Evolutionary conservation across 2,888 invertebrate species (phyloP), one percentile per base, ranked within the genome.

Genomic region (Mythimna pallens): DNA sequence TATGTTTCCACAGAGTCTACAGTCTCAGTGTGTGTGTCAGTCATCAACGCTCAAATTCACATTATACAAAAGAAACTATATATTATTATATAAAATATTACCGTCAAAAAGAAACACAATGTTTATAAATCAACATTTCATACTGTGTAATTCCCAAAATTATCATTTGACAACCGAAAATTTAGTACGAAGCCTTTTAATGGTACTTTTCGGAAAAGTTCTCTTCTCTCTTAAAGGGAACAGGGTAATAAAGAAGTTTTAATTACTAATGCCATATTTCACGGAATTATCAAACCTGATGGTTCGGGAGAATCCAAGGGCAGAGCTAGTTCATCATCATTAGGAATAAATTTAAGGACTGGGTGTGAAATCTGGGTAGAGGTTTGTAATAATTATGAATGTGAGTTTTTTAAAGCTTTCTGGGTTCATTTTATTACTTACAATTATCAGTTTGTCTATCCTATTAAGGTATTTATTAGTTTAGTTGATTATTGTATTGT

Each of bases 231-330:
- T 65, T 71, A 63, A 70, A 69, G 76, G 78, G 71, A 80, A 76
- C n/a, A 43, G 47, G 65, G 75, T 69, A 76, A 86, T 86, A 85
- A 86, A 85, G 77, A 85, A 85, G 85, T 85, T 85, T 84, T 84
- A 85, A 85, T 85, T 85, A 86, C 84, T 63, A 66, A 76, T 70
- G 74, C 80, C 76, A 78, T 85, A 81, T 86, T 85, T 86, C 63
- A 81, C 74, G 50, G 69, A 83, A 81, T 83, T 83, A 85, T 76
- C 74, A 71, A 65, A 79, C 78, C 52, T 65, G 81, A 73, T 52
- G 55, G 55, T 22, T 22, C 61, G 65, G 73, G 66, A n/a, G 50
- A 72, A 70, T 66, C 40, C 54, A 61, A 58, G 65, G 50, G 73
- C 63, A 34, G 40, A 54, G 66, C 57, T 73, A 78, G 82, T 79